Percentiles rank a stretch among this genome's conserved stretches.
These are phyloP conservation scores for Amblyjoppa proteus DNA, from an alignment of 2,888 invertebrate genomes.

Conservation along the genomic window DNA sequence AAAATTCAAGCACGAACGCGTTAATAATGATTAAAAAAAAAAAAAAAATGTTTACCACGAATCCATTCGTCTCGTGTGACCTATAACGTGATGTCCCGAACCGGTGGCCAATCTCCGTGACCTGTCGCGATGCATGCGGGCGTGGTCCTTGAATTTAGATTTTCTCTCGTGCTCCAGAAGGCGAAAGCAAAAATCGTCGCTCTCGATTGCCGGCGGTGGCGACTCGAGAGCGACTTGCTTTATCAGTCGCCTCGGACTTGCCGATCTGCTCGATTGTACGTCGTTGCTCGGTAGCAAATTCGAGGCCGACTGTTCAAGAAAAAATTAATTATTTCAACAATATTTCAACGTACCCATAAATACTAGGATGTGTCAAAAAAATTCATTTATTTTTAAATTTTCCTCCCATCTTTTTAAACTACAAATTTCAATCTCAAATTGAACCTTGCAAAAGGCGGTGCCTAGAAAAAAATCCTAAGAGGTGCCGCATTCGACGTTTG, in stretches of 20 bases:
- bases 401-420: too few species aligned
- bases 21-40: background rate
- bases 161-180: conserved; percentile 78
- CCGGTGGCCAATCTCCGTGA: conserved; percentile 84
- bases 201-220: conserved; percentile 85
- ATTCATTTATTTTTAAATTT: too few species aligned
- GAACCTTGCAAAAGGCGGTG: too few species aligned
- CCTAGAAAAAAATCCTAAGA: too few species aligned
- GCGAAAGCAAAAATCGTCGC: conserved; percentile 76
- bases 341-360: background rate
- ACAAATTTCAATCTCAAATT: too few species aligned
- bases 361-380: too few species aligned
- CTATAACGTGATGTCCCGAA: conserved; percentile 86
- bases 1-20: too few species aligned
- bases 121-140: conserved; percentile 86
- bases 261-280: conserved; percentile 84
- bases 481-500: too few species aligned
- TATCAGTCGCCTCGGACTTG: conserved; percentile 89
- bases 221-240: conserved; percentile 90
- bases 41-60: conserved; percentile 75
- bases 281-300: conserved; percentile 76
- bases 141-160: conserved; percentile 78
- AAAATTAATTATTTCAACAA: background rate
- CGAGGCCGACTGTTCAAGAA: conserved; percentile 72
- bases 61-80: conserved; percentile 83